Conservation (phyloP, 2,113 vertebrate genomes). For the Emydura subglobosa region DNA sequence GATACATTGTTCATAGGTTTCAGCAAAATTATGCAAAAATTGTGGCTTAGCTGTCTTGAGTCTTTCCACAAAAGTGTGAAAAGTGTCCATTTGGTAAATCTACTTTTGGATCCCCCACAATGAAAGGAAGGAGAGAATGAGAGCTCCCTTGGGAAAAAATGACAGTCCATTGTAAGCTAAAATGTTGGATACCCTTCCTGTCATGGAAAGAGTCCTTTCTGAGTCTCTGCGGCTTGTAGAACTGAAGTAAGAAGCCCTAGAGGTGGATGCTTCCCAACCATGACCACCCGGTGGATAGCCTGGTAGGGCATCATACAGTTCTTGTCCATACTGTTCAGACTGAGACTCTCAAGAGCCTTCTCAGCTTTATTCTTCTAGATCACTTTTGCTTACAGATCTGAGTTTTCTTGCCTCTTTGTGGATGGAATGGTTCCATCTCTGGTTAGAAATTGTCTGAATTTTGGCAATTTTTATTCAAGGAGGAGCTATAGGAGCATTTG, state of each 20-base stretch:
- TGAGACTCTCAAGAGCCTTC: not conserved
- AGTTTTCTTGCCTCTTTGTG: not conserved
- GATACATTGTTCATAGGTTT: fast-evolving
- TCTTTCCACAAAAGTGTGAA: not conserved
- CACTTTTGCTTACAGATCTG: not conserved
- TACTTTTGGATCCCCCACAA: not conserved
- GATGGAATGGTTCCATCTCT: fast-evolving
- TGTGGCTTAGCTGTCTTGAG: not conserved
- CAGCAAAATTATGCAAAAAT: not conserved
- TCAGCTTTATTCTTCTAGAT: not conserved
- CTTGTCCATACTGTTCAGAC: not conserved
- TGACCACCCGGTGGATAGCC: not conserved
- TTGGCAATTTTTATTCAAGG: not conserved
- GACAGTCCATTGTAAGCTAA: not conserved
- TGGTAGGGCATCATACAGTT: not conserved
- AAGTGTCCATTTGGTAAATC: not conserved
- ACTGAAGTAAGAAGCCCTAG: not conserved
- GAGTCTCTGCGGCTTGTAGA: not conserved
- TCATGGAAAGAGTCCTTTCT: not conserved
- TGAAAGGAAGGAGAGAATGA: not conserved
- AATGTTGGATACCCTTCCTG: not conserved
- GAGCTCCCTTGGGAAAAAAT: not conserved
- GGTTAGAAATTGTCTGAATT: not conserved
- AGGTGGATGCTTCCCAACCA: not conserved
- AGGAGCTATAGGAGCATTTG: no score